Percentiles rank a stretch among this genome's conserved stretches.
Conservation (phyloP, 2,888 invertebrate genomes). For the Plusia festucae region DNA sequence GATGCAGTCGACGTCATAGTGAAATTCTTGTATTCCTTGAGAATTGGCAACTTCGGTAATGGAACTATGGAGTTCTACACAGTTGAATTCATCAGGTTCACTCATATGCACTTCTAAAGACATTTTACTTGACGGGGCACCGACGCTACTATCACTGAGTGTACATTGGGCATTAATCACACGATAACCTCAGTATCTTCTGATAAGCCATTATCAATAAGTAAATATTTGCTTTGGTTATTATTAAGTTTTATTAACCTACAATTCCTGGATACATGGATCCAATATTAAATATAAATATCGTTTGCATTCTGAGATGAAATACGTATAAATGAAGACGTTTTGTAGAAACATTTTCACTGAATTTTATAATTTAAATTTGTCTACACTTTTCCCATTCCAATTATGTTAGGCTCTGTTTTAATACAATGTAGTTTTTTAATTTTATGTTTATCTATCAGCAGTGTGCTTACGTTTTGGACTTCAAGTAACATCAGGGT, state of each 20-base stretch:
- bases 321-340: no score
- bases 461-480: conserved; percentile 82
- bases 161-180: conserved; percentile 53
- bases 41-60: conserved; percentile 71
- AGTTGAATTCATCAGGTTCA: conserved; percentile 83
- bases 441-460: conserved; percentile 41
- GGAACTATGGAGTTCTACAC: conserved; percentile 75
- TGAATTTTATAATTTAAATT: not conserved
- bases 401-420: not conserved
- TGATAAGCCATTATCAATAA: conserved; percentile 57
- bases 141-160: conserved; percentile 29
- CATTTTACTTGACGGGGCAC: conserved; percentile 65
- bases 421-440: not conserved
- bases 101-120: conserved; percentile 84
- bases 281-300: not conserved
- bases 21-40: conserved; percentile 72
- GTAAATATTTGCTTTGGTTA: conserved; percentile 41
- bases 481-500: conserved; percentile 90
- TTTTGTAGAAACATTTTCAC: not conserved
- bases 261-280: not conserved
- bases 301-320: not conserved
- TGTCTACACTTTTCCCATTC: no score
- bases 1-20: conserved; percentile 78
- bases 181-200: conserved; percentile 52
- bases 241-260: conserved; percentile 22